These are phyloP conservation scores for Saguinus midas DNA, from an alignment of 2,113 vertebrate species.

Conservation along the genomic window DNA sequence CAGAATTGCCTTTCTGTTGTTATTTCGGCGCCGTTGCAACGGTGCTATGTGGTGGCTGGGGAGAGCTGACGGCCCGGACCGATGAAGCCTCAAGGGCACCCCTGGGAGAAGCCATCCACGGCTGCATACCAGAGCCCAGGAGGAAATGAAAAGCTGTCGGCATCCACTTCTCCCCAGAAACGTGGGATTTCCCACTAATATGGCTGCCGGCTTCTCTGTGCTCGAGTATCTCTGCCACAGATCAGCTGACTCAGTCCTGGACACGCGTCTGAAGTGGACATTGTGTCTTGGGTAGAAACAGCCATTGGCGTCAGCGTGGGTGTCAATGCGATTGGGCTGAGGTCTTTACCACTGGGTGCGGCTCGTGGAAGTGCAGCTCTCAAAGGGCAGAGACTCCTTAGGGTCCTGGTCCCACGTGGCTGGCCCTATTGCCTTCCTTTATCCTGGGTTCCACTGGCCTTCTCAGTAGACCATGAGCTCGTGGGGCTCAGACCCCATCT, in stretches of 20 bases:
- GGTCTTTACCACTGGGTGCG: too few species aligned
- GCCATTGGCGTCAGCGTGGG: accelerated
- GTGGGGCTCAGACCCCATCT: neutral
- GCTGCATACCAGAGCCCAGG: neutral
- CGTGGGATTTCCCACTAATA: accelerated
- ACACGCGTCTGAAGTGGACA: neutral
- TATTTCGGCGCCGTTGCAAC: neutral
- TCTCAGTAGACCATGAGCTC: accelerated
- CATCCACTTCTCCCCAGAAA: neutral
- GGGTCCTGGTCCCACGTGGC: too few species aligned
- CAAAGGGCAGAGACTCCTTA: neutral
- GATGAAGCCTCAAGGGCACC: neutral
- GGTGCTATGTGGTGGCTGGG: neutral
- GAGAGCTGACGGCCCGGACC: neutral
- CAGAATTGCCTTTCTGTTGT: neutral
- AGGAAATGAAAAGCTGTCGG: neutral
- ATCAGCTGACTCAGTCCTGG: neutral
- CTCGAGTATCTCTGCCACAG: accelerated
- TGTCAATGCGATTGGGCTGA: too few species aligned
- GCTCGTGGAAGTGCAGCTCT: neutral
- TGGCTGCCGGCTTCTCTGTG: neutral
- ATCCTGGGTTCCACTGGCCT: too few species aligned
- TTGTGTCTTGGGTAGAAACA: too few species aligned
- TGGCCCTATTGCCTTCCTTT: neutral
- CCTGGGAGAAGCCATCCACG: neutral